A percentile compares a stretch with the other conserved stretches of the same genome.
Conservation (phyloP, 1,140 invertebrate genomes). For the Drosophila suzukii region DNA sequence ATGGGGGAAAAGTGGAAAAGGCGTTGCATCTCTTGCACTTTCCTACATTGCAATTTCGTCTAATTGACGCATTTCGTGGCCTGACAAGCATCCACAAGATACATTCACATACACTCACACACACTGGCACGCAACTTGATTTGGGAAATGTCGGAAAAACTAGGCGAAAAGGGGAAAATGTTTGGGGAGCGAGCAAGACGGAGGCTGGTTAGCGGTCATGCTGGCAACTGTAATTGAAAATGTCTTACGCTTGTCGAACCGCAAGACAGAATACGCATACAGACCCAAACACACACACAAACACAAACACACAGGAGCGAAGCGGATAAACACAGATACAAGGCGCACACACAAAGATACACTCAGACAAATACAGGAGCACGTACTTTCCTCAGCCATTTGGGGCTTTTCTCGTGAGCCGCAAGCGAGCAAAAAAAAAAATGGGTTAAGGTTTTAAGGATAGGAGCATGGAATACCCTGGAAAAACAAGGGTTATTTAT, state of each 20-base stretch:
- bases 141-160: constrained; percentile 41
- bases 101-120: constrained; percentile 19
- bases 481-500: no score
- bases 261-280: constrained; percentile 63
- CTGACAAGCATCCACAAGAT: constrained; percentile 64
- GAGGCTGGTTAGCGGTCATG: constrained; percentile 64
- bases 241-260: constrained; percentile 83
- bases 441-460: constrained; percentile 3
- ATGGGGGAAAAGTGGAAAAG: constrained; percentile 8
- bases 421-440: constrained; percentile 24
- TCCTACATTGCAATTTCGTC: constrained; percentile 74
- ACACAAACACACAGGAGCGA: constrained; percentile 3
- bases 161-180: constrained; percentile 3
- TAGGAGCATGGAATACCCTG: constrained; percentile 1
- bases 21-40: constrained; percentile 48
- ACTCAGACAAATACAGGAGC: constrained; percentile 10
- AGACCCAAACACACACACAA: constrained; percentile 20
- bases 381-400: constrained; percentile 35
- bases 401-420: constrained; percentile 50
- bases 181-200: constrained; percentile 6
- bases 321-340: constrained; percentile 28
- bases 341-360: constrained; percentile 23
- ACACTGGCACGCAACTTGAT: constrained; percentile 61
- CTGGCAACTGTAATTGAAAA: constrained; percentile 79
- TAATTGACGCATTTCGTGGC: constrained; percentile 81